Conservation (phyloP, 2,797 vertebrate species). For the Ataeniobius toweri region DNA sequence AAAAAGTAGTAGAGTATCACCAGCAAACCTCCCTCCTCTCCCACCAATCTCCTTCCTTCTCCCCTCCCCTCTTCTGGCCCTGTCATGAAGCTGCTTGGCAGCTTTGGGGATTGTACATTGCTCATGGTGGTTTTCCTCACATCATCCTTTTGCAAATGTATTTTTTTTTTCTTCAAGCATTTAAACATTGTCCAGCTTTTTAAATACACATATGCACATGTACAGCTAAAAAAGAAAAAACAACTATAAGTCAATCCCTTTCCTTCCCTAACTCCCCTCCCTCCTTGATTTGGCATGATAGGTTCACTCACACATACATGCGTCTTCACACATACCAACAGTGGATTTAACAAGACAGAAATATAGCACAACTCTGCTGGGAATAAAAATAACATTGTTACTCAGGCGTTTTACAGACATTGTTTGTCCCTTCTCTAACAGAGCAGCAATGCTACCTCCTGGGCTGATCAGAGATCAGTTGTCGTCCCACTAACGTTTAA, state of each 20-base stretch:
- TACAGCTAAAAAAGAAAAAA: conserved; percentile 24
- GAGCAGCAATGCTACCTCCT: conserved; percentile 27
- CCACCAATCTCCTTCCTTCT: conserved; percentile 37
- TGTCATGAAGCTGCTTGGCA: conserved; percentile 75
- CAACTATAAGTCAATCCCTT: conserved; percentile 65
- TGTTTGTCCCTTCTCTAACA: conserved; percentile 68
- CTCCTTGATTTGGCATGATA: conserved; percentile 81
- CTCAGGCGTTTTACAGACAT: conserved; percentile 57
- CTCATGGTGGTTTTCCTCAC: conserved; percentile 77
- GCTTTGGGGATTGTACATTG: conserved; percentile 84
- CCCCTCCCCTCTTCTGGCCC: conserved; percentile 64
- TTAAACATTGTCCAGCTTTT: conserved; percentile 81
- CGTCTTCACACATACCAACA: conserved; percentile 35
- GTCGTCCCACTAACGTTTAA: conserved; percentile 37
- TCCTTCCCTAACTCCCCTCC: conserved; percentile 62
- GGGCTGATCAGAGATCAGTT: conserved; percentile 33
- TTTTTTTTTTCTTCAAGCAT: conserved; percentile 73
- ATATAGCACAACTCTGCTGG: conserved; percentile 31
- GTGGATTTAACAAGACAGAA: conserved; percentile 50
- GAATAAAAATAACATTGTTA: conserved; percentile 53
- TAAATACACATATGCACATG: conserved; percentile 59
- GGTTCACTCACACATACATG: conserved; percentile 37
- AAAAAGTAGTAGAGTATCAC: conserved; percentile 81
- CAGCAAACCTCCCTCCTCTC: conserved; percentile 67
- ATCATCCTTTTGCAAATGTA: conserved; percentile 70